Conservation (phyloP, 2,888 invertebrate genomes). For the Mystacides longicornis region DNA sequence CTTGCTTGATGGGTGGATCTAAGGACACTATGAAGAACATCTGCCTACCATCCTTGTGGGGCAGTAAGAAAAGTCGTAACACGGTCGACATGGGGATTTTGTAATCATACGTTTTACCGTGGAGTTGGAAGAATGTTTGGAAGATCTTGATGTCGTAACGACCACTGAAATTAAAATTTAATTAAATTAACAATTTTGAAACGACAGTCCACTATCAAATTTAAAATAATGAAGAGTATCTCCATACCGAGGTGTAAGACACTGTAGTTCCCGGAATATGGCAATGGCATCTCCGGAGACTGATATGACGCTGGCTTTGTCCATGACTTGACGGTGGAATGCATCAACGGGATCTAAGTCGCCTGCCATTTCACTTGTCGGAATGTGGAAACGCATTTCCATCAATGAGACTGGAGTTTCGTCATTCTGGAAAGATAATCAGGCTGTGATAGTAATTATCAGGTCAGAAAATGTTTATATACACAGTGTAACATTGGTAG, state of each 20-base stretch:
- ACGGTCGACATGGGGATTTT: conserved; percentile 98
- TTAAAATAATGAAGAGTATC: too few species aligned
- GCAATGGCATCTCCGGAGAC: conserved; percentile 97
- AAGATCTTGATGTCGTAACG: conserved; percentile 95
- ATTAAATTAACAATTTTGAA: background rate
- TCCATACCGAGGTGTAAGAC: conserved; percentile 90
- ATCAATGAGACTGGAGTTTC: conserved; percentile 94
- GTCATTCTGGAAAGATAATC: conserved; percentile 88
- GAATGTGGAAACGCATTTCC: conserved; percentile 98
- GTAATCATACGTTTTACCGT: conserved; percentile 99
- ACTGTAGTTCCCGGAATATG: conserved; percentile 93
- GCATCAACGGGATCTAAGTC: conserved; percentile 91
- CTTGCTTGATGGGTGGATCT: conserved; percentile 99
- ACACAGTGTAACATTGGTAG: too few species aligned
- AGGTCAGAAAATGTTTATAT: too few species aligned
- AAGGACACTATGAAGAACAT: conserved; percentile 97
- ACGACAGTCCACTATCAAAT: too few species aligned
- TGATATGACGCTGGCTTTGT: conserved; percentile 95
- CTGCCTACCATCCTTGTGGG: conserved; percentile 95
- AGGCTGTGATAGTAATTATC: too few species aligned
- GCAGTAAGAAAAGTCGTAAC: conserved; percentile 84
- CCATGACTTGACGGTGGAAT: conserved; percentile 96
- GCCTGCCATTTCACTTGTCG: conserved; percentile 76
- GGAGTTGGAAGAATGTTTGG: conserved; percentile 55
- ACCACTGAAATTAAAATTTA: conserved; percentile 59